Evolutionary conservation across 2,797 vertebrate genomes (phyloP), one percentile per base, ranked within the genome.

Genomic region (Melanotaenia boesemani): DNA sequence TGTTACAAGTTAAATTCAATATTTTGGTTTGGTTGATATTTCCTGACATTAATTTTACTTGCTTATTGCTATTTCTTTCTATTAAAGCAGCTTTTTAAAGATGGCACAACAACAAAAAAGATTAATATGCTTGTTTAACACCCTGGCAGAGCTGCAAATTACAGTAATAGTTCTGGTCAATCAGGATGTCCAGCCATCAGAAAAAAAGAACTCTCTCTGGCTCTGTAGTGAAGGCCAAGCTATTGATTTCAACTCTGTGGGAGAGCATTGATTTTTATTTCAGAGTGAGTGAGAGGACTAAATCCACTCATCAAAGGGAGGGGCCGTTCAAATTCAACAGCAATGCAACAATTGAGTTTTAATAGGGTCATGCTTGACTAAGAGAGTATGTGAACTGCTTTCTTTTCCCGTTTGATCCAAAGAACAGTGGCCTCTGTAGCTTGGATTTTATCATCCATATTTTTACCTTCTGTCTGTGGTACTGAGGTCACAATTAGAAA

Each of bases 261-360:
- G 86, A 79, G 88, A 79, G 65, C 84, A 91, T 89, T 85, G 87
- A 89, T 92, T 90, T 81, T 81, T 63, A 85, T 81, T 78, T 88
- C 63, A 10, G 67, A 57, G 71, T 74, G 85, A 85, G 72, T 61
- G 75, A 76, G 75, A 67, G 60, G 77, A 79, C 80, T 61, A 71
- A 83, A 78, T 78, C 82, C 74, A 82, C 74, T 85, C 73, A 60
- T 71, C 30, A 22, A 66, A 73, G 59, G 77, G 78, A 77, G 67
- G 60, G 58, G 67, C 28, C 22, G 68, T 70, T 79, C 67, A 70
- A 57, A 81, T 75, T 59, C 67, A 74, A 67, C 78, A 70, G 77
- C 72, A 70, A 59, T 44, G 65, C 64, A 59, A 84, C 48, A 9
- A 52, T 32, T 75, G 46, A 67, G 60, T 66, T 77, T 67, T 81